Evolutionary conservation across 2,888 invertebrate species (phyloP).

Genomic region (Punctoribates punctum): DNA sequence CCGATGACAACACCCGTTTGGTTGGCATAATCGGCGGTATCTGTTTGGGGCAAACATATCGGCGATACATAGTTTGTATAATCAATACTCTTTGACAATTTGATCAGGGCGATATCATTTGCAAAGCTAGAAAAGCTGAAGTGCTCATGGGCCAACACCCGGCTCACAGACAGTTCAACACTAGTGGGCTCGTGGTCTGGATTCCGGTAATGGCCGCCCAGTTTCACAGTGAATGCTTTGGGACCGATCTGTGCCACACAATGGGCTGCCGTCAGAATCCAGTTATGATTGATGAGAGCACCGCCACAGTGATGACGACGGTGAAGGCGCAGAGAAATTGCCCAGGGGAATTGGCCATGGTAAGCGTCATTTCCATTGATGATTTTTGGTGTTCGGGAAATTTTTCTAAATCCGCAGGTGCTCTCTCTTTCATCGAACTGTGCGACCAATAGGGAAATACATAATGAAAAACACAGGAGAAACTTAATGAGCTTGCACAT

Average conservation of each 20-base stretch:
- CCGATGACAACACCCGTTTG: conserved; percentile 41
- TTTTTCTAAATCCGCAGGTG: conserved; percentile 21
- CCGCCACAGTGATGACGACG: conserved; percentile 46
- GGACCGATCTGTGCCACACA: conserved; percentile 41
- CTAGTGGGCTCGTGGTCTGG: neutral
- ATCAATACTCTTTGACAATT: conserved; percentile 52
- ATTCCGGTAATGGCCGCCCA: conserved; percentile 39
- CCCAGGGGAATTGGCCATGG: conserved; percentile 39
- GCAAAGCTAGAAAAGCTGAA: conserved; percentile 45
- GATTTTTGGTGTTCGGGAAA: conserved; percentile 35
- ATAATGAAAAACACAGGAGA: neutral
- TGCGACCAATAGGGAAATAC: neutral
- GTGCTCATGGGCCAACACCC: conserved; percentile 66
- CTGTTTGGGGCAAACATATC: conserved; percentile 41
- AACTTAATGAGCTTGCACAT: neutral
- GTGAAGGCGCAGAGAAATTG: conserved; percentile 37
- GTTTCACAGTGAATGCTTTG: conserved; percentile 35
- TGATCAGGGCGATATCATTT: conserved; percentile 72
- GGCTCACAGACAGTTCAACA: neutral
- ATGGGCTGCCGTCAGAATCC: conserved; percentile 46
- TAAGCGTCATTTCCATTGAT: conserved; percentile 39
- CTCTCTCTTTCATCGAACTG: neutral
- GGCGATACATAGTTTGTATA: conserved; percentile 41
- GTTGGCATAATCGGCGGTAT: neutral
- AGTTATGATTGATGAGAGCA: conserved; percentile 42